These are phyloP conservation scores for Plodia interpunctella DNA, from an alignment of 1,140 invertebrate genomes.

Conservation along the genomic window DNA sequence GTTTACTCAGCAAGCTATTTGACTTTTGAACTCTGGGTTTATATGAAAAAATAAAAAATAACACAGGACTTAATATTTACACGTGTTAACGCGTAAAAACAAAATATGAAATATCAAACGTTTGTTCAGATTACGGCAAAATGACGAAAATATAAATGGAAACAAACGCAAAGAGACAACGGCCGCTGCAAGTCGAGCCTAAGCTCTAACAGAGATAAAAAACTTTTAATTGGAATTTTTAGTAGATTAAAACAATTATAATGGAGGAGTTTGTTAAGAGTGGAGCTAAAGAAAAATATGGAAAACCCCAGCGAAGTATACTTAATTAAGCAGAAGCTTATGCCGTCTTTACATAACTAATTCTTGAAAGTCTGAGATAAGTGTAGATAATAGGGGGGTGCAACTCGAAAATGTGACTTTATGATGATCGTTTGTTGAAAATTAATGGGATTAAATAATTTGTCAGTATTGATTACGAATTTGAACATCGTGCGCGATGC, in stretches of 20 bases:
- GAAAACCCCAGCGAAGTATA: constrained; percentile 10
- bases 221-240: constrained; percentile 59
- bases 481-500: constrained; percentile 25
- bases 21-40: constrained; percentile 15
- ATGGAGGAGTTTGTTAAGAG: constrained; percentile 32
- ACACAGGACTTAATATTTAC: no score
- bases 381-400: neutral
- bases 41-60: constrained; percentile 15
- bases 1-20: constrained; percentile 14
- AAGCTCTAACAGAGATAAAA: constrained; percentile 42
- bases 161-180: constrained; percentile 1
- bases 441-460: constrained; percentile 25
- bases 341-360: constrained; percentile 7
- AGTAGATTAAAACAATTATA: constrained; percentile 58
- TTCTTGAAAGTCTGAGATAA: neutral
- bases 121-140: no score
- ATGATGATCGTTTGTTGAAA: constrained; percentile 12
- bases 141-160: constrained; percentile 3
- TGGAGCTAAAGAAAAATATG: constrained; percentile 27
- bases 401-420: neutral
- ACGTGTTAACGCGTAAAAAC: no score
- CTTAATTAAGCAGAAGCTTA: constrained; percentile 14
- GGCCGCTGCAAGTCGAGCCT: constrained; percentile 28
- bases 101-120: no score
- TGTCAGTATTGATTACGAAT: constrained; percentile 31